phyloP scores from a whole-genome alignment of 2,888 invertebrate genomes.

The Xestia sexstrigata region DNA sequence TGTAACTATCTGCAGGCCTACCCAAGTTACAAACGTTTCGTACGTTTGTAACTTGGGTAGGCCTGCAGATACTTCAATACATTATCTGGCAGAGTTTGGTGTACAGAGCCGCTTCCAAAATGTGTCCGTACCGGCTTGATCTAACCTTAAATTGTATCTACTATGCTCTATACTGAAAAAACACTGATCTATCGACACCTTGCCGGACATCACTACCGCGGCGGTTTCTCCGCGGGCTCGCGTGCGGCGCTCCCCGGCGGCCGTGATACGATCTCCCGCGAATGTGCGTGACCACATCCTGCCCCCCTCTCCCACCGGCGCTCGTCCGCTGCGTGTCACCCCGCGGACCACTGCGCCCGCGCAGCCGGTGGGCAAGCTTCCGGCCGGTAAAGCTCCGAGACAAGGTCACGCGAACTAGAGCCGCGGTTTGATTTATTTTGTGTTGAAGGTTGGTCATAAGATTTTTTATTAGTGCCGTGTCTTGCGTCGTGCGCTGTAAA shows the following conservation, averaged over 20 bases:
- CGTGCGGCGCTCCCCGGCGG: slow-evolving; percentile 73
- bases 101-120: neutral
- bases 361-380: slow-evolving; percentile 74
- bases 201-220: slow-evolving; percentile 57
- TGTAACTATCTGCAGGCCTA: too few relatives aligned
- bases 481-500: neutral
- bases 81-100: neutral
- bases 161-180: neutral
- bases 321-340: slow-evolving; percentile 64
- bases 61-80: neutral
- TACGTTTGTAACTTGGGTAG: too few relatives aligned
- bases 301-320: slow-evolving; percentile 57
- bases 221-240: slow-evolving; percentile 74
- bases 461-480: neutral
- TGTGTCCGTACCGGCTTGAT: neutral
- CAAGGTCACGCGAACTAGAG: slow-evolving; percentile 66
- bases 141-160: neutral
- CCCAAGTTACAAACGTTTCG: too few relatives aligned
- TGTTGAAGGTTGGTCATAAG: slow-evolving; percentile 5
- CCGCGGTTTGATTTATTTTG: slow-evolving; percentile 23
- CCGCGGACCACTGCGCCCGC: slow-evolving; percentile 69
- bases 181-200: slow-evolving; percentile 39
- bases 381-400: slow-evolving; percentile 70
- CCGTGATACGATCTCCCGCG: slow-evolving; percentile 82
- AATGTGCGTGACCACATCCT: slow-evolving; percentile 87